Evolutionary conservation across 2,888 invertebrate species (phyloP), one percentile per base, ranked within the genome.

Genomic region (Parnassius orleans): DNA sequence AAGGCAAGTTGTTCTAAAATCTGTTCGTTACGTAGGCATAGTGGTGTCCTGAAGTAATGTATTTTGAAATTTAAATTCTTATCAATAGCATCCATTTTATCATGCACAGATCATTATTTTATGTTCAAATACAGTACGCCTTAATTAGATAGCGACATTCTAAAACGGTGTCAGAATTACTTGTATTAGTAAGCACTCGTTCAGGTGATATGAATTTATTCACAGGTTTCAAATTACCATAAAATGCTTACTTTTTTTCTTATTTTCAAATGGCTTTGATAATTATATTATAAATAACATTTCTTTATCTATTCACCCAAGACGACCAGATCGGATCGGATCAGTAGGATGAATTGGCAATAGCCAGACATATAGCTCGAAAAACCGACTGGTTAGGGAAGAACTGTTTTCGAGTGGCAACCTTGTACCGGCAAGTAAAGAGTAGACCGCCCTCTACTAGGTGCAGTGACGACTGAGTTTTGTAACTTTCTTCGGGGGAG

Each of bases 111-210:
- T 10, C 10, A 9, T 9, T 33, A 33, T 33, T 19, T 9, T 42
- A 44, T 56, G 46, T 46, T 63, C 46, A 41, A 58, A 19, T 19
- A 41, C n/a, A 46, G 19, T 19, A 15, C 41, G 19, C 54, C 15
- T 58, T 59, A 59, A 63, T 55, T 58, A 52, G 59, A 59, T 51
- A 14, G 52, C 43, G 41, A 63, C 63, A 63, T 63, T 63, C 55
- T 63, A 63, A 63, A 63, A 63, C 63, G 59, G 63, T 63, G 63
- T 63, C 63, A 60, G 59, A 63, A 63, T 63, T 52, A 60, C 63
- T 52, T 59, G 59, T 59, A 60, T 56, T 59, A 56, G 59, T 59
- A 43, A 52, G 47, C 51, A 52, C 59, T 56, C 60, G 59, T 59
- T 59, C 52, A 19, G 47, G 33, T 54, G 62, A 54, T 63, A 63